Conservation (phyloP, 2,888 invertebrate genomes). For the Aquatica leii region DNA sequence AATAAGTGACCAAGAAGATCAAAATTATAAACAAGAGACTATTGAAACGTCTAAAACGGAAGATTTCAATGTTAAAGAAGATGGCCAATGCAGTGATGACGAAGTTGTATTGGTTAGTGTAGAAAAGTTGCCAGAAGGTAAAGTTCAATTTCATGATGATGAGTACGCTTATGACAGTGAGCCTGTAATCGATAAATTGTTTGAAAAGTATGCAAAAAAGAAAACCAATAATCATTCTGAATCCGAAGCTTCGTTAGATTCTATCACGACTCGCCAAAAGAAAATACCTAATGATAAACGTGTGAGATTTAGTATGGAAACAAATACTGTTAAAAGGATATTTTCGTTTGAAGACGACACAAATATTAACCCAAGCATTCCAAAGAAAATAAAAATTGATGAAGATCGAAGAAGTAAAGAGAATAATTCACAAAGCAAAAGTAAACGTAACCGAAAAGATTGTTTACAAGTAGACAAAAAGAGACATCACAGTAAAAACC, state of each 20-base stretch:
- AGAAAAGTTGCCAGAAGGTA: background rate
- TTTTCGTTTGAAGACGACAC: background rate
- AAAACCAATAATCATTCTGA: background rate
- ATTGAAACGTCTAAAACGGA: no score
- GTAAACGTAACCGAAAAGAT: background rate
- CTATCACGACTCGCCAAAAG: no score
- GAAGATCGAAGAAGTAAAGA: no score
- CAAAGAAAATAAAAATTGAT: no score
- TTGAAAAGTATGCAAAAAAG: background rate
- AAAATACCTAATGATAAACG: background rate
- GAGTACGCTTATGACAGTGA: background rate
- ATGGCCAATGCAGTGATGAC: no score
- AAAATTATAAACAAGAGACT: no score
- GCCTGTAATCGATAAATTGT: background rate
- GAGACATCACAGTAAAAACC: background rate
- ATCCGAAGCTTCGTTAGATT: no score
- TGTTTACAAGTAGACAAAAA: background rate
- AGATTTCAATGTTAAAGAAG: no score
- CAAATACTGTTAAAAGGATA: background rate
- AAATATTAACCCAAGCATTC: background rate
- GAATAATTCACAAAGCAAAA: background rate
- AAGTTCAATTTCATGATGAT: no score
- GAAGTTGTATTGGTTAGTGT: background rate
- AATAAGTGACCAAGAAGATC: no score
- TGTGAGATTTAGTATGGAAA: constrained; percentile 5